Evolutionary conservation across 2,888 invertebrate species (phyloP), one percentile per base, ranked within the genome.

Genomic region (Tachina grossa): DNA sequence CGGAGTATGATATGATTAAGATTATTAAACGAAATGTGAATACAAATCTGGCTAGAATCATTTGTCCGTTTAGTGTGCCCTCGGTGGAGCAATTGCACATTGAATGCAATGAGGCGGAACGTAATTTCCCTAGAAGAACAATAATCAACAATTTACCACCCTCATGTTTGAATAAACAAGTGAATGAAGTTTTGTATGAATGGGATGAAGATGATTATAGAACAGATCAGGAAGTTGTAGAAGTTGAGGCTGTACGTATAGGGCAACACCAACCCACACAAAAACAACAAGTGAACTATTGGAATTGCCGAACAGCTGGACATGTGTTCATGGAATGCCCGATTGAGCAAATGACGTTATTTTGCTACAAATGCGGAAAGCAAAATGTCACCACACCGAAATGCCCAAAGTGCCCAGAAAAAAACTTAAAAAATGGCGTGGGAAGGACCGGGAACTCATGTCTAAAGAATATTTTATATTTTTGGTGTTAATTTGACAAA

Each of bases 91-190:
- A 57, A 13, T 13, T 57, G 31, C 19, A 31, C 14, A 13, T 57
- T 11, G 55, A 66, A 47, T 66, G 66, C 39, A 31, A 47, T 19
- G 66, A 49, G 14, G 39, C 14, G n/a, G 66, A 47, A 31, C 31
- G 47, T n/a, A 22, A 49, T 51, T 66, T 66, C 9, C 53, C 65
- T 55, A 43, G 22, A 22, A 66, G 49, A 66, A 49, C 47, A 6
- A 22, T 47, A 9, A 13, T 11, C 0, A n/a, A n/a, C 16, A 31
- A 31, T 4, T 31, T 31, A 31, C 31, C 31, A 31, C 31, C 31
- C 2, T 31, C 31, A 31, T 4, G 9, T n/a, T 2, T 31, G 19
- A 10, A 31, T 9, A 47, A 57, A 2, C 19, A 19, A 1, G 19
- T 53, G 22, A 39, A 55, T 19, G 43, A 71, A 31, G 19, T 65